Conservation (phyloP, 2,113 vertebrate species). For the Motacilla tschutschensis region DNA sequence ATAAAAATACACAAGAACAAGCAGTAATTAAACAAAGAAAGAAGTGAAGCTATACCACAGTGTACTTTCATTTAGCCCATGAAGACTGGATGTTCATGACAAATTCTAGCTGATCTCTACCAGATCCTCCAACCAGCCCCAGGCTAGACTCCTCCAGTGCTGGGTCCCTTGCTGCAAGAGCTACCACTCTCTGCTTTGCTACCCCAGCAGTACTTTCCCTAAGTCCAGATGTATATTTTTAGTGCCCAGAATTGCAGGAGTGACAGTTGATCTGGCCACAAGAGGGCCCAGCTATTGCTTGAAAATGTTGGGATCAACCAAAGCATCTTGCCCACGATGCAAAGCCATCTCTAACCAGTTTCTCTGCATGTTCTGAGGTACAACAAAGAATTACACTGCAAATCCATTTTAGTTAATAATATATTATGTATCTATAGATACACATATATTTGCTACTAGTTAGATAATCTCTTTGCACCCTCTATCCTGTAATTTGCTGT, state of each 20-base stretch:
- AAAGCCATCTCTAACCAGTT: not conserved
- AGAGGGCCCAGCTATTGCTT: not conserved
- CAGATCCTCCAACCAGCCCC: not conserved
- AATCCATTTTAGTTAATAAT: not conserved
- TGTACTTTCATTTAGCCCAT: not conserved
- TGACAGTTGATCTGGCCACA: not conserved
- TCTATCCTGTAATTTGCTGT: not conserved
- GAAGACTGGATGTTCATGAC: not conserved
- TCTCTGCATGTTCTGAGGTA: not conserved
- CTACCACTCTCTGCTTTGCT: not conserved
- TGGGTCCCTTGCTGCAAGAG: not conserved
- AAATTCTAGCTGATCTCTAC: not conserved
- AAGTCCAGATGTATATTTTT: not conserved
- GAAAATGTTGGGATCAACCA: not conserved
- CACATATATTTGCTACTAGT: not conserved
- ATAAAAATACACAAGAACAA: not conserved
- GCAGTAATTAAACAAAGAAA: not conserved
- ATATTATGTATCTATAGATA: not conserved
- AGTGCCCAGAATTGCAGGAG: not conserved
- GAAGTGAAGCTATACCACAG: not conserved
- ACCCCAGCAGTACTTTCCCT: not conserved
- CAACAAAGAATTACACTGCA: not conserved
- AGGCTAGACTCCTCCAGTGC: not conserved
- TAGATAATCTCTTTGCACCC: not conserved
- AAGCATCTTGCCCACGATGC: not conserved